Evolutionary conservation across 2,888 invertebrate species (phyloP), one percentile per base, ranked within the genome.

Genomic region (Dascillus cervinus): DNA sequence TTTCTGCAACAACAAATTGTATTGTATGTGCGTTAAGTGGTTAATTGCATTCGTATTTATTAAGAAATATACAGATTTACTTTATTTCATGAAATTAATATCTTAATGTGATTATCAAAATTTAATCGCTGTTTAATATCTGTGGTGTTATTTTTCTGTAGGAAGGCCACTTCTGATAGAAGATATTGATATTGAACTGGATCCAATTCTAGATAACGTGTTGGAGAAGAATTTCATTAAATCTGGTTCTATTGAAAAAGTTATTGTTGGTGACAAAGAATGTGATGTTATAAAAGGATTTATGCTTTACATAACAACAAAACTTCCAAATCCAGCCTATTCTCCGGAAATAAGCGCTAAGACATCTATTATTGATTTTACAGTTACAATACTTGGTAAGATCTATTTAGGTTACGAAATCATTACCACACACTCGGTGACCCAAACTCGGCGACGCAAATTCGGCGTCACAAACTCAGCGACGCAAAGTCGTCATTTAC

Each of bases 191-290:
- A 87, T 91, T 37, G 95, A 96, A 52, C 66, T 96, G 26, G 96
- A 96, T 67, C 96, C 96, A 1, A 91, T 95, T 0, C 79, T 96
- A 32, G 96, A 96, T 58, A 96, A 96, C 62, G 90, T 96, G 0
- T 70, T 96, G 11, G 95, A 96, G 59, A 96, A 94, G 62, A 96
- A 96, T 65, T 96, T 95, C 57, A 94, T 96, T 30, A 95, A 95
- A 66, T 92, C 92, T 4, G 96, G 96, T 27, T 87, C 90, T 5
- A 94, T 94, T 43, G 89, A 91, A 56, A 96, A 96, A 66, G 90
- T 91, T 0, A 77, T 90, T 21, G 86, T 92, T 0, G 91, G 91
- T 0, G 96, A 96, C 60, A 96, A 96, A 56, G 96, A 96, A 66
- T 92, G 91, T 55, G 96, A 96, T 55, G 91, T 96, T 0, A 85